phyloP scores from a whole-genome alignment of 2,888 invertebrate genomes.

The Polyploca ridens region DNA sequence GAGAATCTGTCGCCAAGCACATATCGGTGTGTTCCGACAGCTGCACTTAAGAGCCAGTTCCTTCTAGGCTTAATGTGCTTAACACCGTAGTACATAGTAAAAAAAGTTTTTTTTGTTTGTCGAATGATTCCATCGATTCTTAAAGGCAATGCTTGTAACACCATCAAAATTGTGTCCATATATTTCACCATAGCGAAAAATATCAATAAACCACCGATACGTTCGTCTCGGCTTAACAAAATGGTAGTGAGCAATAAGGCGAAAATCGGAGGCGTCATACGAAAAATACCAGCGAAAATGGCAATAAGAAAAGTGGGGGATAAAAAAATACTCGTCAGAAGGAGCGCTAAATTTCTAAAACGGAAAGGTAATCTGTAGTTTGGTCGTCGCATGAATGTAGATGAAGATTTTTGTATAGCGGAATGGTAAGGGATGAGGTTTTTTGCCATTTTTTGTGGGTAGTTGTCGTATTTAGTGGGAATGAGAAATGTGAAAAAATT shows the following conservation, averaged over 20 bases:
- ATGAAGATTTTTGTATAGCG: constrained; percentile 21
- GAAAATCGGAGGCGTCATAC: neutral
- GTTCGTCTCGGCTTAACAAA: neutral
- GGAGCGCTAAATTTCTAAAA: constrained; percentile 66
- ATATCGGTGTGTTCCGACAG: no score
- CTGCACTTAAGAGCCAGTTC: no score
- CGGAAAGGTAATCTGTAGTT: constrained; percentile 65
- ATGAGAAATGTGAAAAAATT: neutral
- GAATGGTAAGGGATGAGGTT: constrained; percentile 29
- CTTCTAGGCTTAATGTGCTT: no score
- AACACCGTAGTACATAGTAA: no score
- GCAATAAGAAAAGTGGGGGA: constrained; percentile 55
- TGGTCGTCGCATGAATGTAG: neutral
- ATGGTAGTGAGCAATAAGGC: neutral
- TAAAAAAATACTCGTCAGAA: constrained; percentile 63
- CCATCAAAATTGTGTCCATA: neutral
- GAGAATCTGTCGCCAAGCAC: no score
- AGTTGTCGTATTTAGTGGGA: neutral
- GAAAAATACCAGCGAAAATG: constrained; percentile 40
- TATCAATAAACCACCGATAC: neutral
- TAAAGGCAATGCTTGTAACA: neutral
- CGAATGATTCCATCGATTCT: neutral
- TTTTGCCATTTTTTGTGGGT: constrained; percentile 4
- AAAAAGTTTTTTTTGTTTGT: no score
- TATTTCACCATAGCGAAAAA: constrained; percentile 7